Percentiles rank a stretch among this genome's conserved stretches.
Conservation (phyloP, 2,797 vertebrate genomes). For the Microhierax caerulescens region DNA sequence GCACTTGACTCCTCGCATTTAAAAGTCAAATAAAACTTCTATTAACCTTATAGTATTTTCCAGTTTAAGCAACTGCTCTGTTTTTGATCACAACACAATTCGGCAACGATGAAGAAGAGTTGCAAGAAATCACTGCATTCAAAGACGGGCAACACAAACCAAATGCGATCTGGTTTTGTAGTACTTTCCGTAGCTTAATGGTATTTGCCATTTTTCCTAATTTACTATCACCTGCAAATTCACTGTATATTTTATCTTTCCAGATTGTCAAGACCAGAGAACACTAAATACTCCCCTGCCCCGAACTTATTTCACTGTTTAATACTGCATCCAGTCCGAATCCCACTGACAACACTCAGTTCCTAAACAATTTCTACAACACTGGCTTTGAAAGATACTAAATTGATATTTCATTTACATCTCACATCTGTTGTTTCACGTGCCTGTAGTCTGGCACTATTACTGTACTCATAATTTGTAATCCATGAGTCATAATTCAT, state of each 20-base stretch:
- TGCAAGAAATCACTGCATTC: not conserved
- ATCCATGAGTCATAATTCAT: not conserved
- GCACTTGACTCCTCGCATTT: not conserved
- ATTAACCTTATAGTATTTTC: not conserved
- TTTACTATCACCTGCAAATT: not conserved
- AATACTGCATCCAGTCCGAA: not conserved
- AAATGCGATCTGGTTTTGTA: rapidly evolving
- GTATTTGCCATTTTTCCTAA: not conserved
- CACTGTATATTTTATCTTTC: not conserved
- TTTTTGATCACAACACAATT: not conserved
- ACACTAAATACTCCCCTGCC: not conserved
- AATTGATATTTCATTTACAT: not conserved
- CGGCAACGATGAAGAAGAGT: not conserved
- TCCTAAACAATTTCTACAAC: not conserved
- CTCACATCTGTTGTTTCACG: not conserved
- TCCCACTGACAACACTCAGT: not conserved
- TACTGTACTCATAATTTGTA: not conserved
- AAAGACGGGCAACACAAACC: not conserved
- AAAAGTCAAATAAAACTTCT: not conserved
- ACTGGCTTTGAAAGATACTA: not conserved
- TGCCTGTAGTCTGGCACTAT: not conserved
- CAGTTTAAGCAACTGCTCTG: not conserved
- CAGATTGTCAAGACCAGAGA: not conserved
- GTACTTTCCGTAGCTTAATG: not conserved
- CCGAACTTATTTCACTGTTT: not conserved